Conservation (phyloP, 2,113 vertebrate genomes). For the Sardina pilchardus region DNA sequence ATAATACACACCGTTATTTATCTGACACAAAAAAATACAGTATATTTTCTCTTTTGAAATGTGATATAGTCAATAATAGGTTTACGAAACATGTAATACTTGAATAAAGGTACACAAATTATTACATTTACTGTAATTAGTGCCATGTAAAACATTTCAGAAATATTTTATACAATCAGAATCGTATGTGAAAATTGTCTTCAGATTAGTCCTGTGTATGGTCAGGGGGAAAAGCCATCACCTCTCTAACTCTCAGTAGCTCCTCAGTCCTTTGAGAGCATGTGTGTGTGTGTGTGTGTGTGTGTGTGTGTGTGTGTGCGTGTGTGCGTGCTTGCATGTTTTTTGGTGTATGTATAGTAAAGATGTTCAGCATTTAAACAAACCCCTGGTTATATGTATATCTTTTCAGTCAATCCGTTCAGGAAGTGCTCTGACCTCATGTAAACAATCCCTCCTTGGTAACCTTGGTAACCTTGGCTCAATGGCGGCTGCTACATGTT, state of each 20-base stretch:
- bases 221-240: background rate
- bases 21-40: background rate
- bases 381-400: background rate
- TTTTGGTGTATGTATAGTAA: background rate
- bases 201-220: background rate
- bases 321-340: background rate
- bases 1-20: background rate
- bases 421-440: background rate
- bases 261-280: background rate
- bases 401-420: background rate
- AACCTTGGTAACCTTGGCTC: background rate
- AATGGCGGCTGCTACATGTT: background rate
- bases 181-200: background rate
- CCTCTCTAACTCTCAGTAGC: background rate
- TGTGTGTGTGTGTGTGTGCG: background rate
- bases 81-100: background rate
- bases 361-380: background rate
- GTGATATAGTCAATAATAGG: background rate
- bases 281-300: slow-evolving; percentile 11
- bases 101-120: background rate
- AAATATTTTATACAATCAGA: slow-evolving; percentile 13
- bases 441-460: background rate
- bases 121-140: background rate
- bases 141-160: background rate
- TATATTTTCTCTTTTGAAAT: background rate